Evolutionary conservation across 2,113 vertebrate genomes (phyloP), one percentile per base, ranked within the genome.

Genomic region (Speoplatyrhinus poulsoni): DNA sequence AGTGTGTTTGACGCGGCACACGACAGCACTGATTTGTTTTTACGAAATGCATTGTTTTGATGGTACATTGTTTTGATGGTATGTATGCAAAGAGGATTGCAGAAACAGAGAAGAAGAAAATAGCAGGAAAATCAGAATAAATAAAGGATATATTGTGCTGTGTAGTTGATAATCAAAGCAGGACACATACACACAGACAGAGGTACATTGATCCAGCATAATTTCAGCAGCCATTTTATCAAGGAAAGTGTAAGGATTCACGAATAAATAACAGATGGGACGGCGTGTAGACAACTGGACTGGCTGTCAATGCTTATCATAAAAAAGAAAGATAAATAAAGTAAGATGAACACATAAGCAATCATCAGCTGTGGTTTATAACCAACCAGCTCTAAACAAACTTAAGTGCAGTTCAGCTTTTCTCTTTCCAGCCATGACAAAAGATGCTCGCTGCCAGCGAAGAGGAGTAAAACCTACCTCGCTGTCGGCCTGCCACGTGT

Each of bases 401-500:
- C 58, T 73, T 26, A 62, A 67, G 54, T 52, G 36, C 12, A 36
- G 6, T 10, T 47, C 9, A 15, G 32, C 3, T 0, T 57, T 67
- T 65, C 69, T 11, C n/a, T 1, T 41, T 15, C 26, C 10, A 54
- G 62, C 46, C 56, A 16, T 47, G 50, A 78, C 70, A 73, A 75
- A 75, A 77, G 65, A 82, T 53, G 12, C 1, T 78, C 13, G 0
- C 46, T 79, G 81, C 70, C 80, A 58, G 52, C 48, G 62, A n/a
- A 6, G 17, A 66, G 47, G 52, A 80, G 46, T 11, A 0, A 72
- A 62, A 61, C 73, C 68, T 70, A 60, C 60, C 76, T 67, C n/a
- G 11, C 69, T 79, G 82, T 83, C 82, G 77, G 69, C 82, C 70
- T 57, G 63, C 82, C 86, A 85, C 83, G 85, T 85, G 83, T 73